Conservation (phyloP, 2,888 invertebrate species). For the Anthrax anthrax region DNA sequence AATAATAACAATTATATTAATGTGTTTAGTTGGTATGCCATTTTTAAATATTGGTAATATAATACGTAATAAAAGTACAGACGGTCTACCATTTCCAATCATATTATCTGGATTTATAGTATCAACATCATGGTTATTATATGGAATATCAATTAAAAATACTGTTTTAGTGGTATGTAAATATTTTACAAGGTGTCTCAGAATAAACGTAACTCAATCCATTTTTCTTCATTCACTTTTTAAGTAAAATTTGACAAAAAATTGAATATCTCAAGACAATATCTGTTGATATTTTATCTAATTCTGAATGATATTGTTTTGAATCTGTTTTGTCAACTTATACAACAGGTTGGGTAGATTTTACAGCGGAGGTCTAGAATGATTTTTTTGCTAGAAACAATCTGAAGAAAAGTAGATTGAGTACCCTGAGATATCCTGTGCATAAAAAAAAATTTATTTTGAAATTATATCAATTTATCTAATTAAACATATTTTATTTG, state of each 20-base stretch:
- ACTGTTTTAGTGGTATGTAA: slow-evolving; percentile 24
- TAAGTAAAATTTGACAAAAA: too few relatives aligned
- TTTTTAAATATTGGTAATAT: slow-evolving; percentile 56
- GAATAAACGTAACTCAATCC: neutral
- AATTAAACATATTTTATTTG: slow-evolving; percentile 18
- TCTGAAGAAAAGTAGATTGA: too few relatives aligned
- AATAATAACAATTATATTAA: slow-evolving; percentile 52
- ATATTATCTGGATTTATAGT: slow-evolving; percentile 71
- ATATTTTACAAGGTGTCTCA: too few relatives aligned
- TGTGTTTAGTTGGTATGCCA: slow-evolving; percentile 54
- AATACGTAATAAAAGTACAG: slow-evolving; percentile 66
- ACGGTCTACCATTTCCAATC: slow-evolving; percentile 74
- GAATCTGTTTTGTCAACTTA: neutral
- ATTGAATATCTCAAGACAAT: too few relatives aligned
- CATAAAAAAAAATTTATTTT: neutral
- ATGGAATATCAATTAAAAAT: slow-evolving; percentile 29
- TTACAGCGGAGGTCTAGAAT: too few relatives aligned
- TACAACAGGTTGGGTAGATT: too few relatives aligned
- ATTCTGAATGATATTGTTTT: neutral
- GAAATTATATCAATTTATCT: neutral
- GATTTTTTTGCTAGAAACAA: too few relatives aligned
- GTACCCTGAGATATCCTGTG: too few relatives aligned
- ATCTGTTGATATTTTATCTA: neutral
- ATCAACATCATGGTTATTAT: slow-evolving; percentile 26
- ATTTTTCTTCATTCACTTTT: too few relatives aligned